Evolutionary conservation across 2,888 invertebrate species (phyloP), one percentile per base, ranked within the genome.

Genomic region (Lampropteryx suffumata): DNA sequence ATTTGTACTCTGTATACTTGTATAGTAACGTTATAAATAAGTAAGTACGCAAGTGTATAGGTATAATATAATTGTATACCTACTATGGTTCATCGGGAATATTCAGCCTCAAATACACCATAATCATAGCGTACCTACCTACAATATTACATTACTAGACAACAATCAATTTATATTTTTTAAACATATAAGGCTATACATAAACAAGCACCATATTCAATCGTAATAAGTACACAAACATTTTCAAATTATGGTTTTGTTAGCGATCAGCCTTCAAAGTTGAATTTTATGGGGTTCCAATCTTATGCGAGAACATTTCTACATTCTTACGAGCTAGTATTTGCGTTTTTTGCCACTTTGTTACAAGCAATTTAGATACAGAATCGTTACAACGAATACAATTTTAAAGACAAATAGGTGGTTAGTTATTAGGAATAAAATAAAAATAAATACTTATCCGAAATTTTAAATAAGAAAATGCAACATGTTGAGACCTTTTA

Each of bases 151-250:
- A 33, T 37, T 45, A 44, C 13, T 40, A 48, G 17, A 37, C 42
- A 36, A 47, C 34, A 28, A 26, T 12, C 26, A 14, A 37, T 50
- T 40, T 41, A 45, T 43, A 17, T 32, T 32, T 45, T 40, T 24
- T 24, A 53, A n/a, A 57, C 36, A 47, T 37, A 45, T 26, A 21
- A 53, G 39, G 43, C 49, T 55, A 45, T 49, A 59, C 42, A 51
- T 47, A 49, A 48, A 35, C 39, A 61, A 57, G 59, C 61, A 59
- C 61, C 59, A 57, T 51, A 53, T 44, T 52, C 34, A 53, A 55
- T 52, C 29, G 42, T 43, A 42, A 53, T 59, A 61, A 61, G 56
- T 61, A 53, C 59, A 46, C 39, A 4, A 12, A 17, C 17, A 34
- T 34, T 34, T 34, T 34, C 14, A 34, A 17, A 17, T 17, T 17